Evolutionary conservation across 2,113 vertebrate species (phyloP).

Genomic region (Rhagologus leucostigma): DNA sequence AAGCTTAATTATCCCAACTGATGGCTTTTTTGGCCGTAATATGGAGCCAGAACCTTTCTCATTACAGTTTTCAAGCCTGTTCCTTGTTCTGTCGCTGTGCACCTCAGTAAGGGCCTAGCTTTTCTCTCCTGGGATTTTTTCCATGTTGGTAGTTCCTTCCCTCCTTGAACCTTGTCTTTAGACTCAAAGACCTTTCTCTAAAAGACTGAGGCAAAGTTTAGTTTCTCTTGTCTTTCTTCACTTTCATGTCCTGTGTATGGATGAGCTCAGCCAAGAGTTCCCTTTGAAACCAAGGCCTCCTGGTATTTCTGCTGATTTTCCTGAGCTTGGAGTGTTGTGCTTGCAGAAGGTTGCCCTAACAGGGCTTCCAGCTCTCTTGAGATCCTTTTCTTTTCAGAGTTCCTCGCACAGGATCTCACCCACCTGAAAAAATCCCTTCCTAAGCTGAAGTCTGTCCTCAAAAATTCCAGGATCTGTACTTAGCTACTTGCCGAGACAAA

Average conservation of each 20-base stretch:
- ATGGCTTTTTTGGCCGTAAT: background rate
- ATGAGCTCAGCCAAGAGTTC: background rate
- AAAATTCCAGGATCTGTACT: background rate
- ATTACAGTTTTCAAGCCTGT: background rate
- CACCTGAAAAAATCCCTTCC: background rate
- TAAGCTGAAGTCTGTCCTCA: background rate
- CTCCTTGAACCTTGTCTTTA: background rate
- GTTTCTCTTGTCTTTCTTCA: background rate
- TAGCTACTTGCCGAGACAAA: background rate
- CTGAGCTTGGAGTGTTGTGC: background rate
- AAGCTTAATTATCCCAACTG: background rate
- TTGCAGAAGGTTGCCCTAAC: background rate
- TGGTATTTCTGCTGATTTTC: background rate
- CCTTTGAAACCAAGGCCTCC: background rate
- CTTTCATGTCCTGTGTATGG: background rate
- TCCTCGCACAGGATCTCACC: background rate
- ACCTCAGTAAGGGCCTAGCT: background rate
- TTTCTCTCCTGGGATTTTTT: background rate
- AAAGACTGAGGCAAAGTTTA: background rate
- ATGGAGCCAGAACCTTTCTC: background rate
- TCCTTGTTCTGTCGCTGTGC: background rate
- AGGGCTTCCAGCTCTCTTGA: background rate
- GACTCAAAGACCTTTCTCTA: background rate
- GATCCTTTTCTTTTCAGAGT: background rate
- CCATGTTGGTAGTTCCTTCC: background rate